Conservation (phyloP, 2,113 vertebrate species). For the Patagioenas fasciata region DNA sequence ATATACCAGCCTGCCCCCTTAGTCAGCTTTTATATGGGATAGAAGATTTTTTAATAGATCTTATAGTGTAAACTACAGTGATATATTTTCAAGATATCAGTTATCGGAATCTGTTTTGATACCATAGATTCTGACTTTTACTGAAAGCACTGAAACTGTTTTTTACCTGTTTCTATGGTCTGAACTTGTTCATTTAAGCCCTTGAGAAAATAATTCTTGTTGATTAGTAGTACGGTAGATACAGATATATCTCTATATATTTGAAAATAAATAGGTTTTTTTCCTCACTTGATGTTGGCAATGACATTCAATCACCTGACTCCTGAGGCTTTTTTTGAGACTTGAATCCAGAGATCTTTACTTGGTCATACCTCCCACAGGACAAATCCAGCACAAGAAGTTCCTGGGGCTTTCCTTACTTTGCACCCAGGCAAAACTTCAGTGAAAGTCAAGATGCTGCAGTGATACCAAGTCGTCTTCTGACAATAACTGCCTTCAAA, state of each 20-base stretch:
- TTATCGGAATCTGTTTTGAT: not conserved
- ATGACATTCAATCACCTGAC: not conserved
- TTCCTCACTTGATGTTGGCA: not conserved
- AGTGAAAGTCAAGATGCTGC: not conserved
- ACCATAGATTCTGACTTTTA: not conserved
- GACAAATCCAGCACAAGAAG: not conserved
- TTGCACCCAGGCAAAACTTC: not conserved
- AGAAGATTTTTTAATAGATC: not conserved
- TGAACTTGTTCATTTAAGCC: not conserved
- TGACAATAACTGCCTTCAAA: not conserved
- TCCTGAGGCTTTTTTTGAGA: not conserved
- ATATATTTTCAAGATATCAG: not conserved
- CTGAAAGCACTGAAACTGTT: not conserved
- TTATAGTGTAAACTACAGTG: not conserved
- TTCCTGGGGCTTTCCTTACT: not conserved
- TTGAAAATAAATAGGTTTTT: not conserved
- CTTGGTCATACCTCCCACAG: not conserved
- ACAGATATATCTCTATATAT: not conserved
- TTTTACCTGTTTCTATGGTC: not conserved
- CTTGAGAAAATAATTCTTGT: not conserved
- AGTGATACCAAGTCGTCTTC: not conserved
- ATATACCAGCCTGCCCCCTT: not conserved
- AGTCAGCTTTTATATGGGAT: not conserved
- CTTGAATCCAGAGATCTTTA: not conserved
- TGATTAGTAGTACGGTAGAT: not conserved